Evolutionary conservation across 2,888 invertebrate species (phyloP).

Genomic region (Andrena bicolor): DNA sequence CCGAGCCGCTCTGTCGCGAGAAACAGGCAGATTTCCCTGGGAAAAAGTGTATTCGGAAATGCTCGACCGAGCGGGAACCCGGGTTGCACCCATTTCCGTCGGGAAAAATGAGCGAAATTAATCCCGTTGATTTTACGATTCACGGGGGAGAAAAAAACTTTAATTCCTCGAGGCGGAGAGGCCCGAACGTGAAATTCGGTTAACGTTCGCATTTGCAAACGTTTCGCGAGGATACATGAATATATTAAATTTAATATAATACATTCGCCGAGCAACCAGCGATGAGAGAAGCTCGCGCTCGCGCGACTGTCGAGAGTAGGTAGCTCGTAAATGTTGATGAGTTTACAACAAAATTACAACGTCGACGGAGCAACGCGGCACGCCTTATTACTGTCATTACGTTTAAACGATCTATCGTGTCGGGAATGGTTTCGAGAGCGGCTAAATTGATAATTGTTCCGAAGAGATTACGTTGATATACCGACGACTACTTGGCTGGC

Average conservation of each 20-base stretch:
- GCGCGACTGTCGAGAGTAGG: conserved; percentile 20
- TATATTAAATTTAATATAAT: conserved; percentile 50
- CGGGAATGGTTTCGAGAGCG: conserved; percentile 40
- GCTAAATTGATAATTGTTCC: conserved; percentile 66
- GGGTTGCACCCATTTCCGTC: background rate
- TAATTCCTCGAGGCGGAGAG: background rate
- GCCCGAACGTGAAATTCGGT: conserved; percentile 28
- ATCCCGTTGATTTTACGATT: conserved; percentile 33
- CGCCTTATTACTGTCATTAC: conserved; percentile 61
- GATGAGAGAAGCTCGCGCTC: conserved; percentile 10
- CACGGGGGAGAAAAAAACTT: conserved; percentile 12
- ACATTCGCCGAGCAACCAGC: background rate
- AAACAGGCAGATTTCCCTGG: background rate
- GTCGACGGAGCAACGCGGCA: conserved; percentile 36
- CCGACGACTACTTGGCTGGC: background rate
- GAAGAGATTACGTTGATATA: conserved; percentile 43
- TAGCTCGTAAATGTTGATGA: conserved; percentile 63
- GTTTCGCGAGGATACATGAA: conserved; percentile 22
- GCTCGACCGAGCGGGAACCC: background rate
- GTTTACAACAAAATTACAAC: conserved; percentile 61
- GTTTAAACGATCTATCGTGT: conserved; percentile 62
- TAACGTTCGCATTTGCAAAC: conserved; percentile 34
- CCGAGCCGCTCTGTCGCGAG: background rate
- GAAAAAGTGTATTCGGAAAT: background rate
- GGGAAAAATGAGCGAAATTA: background rate